phyloP scores from a whole-genome alignment of 2,113 vertebrate genomes.

The Vicugna pacos region DNA sequence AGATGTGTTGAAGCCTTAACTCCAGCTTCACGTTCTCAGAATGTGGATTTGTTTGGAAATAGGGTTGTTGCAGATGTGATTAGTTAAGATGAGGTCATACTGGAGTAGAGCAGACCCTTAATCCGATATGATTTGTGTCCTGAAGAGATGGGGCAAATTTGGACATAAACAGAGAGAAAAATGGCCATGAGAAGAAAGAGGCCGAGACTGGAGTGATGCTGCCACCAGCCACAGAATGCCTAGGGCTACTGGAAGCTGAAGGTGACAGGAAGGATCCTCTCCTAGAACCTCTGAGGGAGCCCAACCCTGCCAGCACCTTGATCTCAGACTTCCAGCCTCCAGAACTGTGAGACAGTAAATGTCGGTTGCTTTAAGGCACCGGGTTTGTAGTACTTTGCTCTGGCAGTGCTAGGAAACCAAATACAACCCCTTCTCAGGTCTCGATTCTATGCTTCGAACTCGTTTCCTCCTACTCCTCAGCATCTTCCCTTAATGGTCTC shows the following conservation, averaged over 20 bases:
- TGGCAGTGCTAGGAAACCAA: neutral
- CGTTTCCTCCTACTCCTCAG: neutral
- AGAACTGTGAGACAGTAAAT: neutral
- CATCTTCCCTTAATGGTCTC: neutral
- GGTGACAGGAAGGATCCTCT: neutral
- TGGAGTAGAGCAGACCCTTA: neutral
- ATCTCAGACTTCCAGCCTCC: neutral
- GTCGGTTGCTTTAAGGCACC: neutral
- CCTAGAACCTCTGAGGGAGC: neutral
- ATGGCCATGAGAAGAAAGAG: neutral
- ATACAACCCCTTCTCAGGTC: neutral
- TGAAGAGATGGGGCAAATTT: neutral
- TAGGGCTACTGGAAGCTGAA: neutral
- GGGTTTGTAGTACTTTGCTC: neutral
- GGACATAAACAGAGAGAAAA: neutral
- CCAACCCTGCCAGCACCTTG: neutral
- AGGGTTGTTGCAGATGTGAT: neutral
- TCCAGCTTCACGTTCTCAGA: neutral
- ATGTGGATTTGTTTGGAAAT: constrained; percentile 34
- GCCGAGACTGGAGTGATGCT: neutral
- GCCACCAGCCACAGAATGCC: neutral
- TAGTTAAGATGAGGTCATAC: neutral
- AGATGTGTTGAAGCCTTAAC: neutral
- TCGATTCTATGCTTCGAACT: neutral
- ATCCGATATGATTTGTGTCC: neutral